A percentile compares a stretch with the other conserved stretches of the same genome.
These are phyloP conservation scores for Flabesymbios commensalis DNA, from an alignment of 2,888 invertebrate species.

Conservation along the genomic window DNA sequence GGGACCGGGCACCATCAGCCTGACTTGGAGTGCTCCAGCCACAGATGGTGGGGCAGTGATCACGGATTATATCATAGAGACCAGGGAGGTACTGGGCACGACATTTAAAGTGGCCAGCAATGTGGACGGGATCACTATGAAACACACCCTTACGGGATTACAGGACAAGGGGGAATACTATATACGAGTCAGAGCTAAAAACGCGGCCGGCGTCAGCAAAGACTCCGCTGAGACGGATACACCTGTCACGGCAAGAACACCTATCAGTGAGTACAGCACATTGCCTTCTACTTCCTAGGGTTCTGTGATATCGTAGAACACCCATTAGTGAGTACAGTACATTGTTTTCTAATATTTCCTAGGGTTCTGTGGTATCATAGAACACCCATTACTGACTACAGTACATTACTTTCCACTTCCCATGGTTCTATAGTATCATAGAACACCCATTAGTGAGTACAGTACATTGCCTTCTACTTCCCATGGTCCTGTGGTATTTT, in stretches of 20 bases:
- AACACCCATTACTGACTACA: too few relatives aligned
- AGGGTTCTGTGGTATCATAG: too few relatives aligned
- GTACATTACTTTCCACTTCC: too few relatives aligned
- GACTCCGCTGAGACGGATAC: constrained; percentile 36
- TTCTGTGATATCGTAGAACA: too few relatives aligned
- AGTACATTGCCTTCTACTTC: too few relatives aligned
- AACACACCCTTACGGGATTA: constrained; percentile 35
- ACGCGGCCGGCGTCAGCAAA: constrained; percentile 73
- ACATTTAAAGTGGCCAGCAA: constrained; percentile 92
- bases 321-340: too few relatives aligned
- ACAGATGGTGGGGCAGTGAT: constrained; percentile 59
- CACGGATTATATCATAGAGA: constrained; percentile 52
- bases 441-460: constrained; percentile 47
- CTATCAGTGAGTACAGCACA: constrained; percentile 44
- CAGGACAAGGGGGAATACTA: constrained; percentile 67
- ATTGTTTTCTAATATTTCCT: too few relatives aligned
- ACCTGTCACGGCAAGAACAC: constrained; percentile 36
- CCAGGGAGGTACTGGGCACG: constrained; percentile 68
- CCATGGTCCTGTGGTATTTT: too few relatives aligned
- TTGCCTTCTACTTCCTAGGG: too few relatives aligned
- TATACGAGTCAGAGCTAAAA: constrained; percentile 83
- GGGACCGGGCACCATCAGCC: constrained; percentile 41
- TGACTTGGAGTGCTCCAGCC: constrained; percentile 62
- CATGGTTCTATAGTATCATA: too few relatives aligned
- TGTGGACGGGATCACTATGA: constrained; percentile 6